Evolutionary conservation across 2,888 invertebrate species (phyloP), one percentile per base, ranked within the genome.

Genomic region (Tryphoninae sp.): DNA sequence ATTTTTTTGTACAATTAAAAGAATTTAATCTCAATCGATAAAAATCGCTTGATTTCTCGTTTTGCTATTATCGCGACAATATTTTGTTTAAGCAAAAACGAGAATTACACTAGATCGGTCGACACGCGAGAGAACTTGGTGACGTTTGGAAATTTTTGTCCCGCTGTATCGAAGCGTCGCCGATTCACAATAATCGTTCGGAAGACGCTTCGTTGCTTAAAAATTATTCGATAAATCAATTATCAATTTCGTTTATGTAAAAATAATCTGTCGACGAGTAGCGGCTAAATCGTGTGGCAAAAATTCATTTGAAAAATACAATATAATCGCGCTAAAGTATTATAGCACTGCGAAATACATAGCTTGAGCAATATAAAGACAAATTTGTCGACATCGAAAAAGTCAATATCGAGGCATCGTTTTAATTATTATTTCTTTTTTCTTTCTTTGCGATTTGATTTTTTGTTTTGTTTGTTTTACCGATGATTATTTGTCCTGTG

Each of bases 311-410:
- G 8, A 76, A 76, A 82, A 76, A 72, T 71, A 79, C 62, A 78
- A 79, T 71, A 73, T 33, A 76, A 73, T 73, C 40, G 73, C 42
- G 67, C 68, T 76, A 68, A 62, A n/a, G 49, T 49, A 4, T 49
- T 62, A 65, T 8, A 81, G 78, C 73, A 69, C 74, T 33, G 45
- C 72, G 55, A 68, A 73, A 79, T 55, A 79, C 45, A 72, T 2
- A 82, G 55, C 71, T 76, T 79, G 79, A 79, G 82, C 76, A 72
- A 78, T 78, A 11, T 23, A 75, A 78, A 71, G 53, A 69, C 51
- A 45, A 78, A 75, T 53, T 16, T 49, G 7, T 65, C 62, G 61
- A 55, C 42, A 19, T 67, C 59, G 59, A 67, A 22, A 42, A 55
- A 23, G 51, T 58, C 74, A 19, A 67, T 61, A 51, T 19, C 51